These are phyloP conservation scores for Acronicta psi DNA, from an alignment of 2,888 invertebrate species.

Conservation along the genomic window DNA sequence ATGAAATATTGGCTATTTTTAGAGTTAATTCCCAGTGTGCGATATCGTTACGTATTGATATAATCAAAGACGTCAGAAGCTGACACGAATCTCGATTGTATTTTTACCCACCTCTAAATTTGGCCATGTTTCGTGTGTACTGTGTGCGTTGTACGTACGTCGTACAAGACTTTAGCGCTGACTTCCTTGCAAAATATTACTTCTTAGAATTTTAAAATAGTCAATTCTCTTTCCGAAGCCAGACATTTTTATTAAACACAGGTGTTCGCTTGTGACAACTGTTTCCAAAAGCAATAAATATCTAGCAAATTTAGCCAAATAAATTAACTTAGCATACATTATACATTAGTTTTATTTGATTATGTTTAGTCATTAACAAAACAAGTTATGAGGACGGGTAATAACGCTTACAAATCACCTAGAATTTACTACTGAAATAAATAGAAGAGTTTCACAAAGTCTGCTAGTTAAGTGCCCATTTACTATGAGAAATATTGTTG, in stretches of 20 bases:
- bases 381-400: constrained; percentile 21
- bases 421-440: no score
- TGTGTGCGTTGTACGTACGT: not conserved
- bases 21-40: not conserved
- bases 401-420: not conserved
- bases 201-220: constrained; percentile 41
- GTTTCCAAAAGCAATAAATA: constrained; percentile 37
- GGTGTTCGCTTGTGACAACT: constrained; percentile 55
- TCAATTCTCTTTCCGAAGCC: constrained; percentile 35
- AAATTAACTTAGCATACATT: constrained; percentile 38
- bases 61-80: constrained; percentile 8
- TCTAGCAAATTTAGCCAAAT: constrained; percentile 30
- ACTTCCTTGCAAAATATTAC: constrained; percentile 15
- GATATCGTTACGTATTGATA: constrained; percentile 9
- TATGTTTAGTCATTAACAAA: constrained; percentile 21
- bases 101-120: constrained; percentile 9
- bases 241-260: constrained; percentile 47
- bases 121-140: no score
- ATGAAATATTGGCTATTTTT: no score
- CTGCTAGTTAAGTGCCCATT: constrained; percentile 2
- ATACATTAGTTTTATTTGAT: constrained; percentile 36
- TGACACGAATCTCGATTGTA: constrained; percentile 3
- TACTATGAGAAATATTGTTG: constrained; percentile 9
- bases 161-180: constrained; percentile 9
- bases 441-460: not conserved